A percentile compares a stretch with the other conserved stretches of the same genome.
phyloP scores from a whole-genome alignment of 1,140 invertebrate species.

The Triops longicaudatus region DNA sequence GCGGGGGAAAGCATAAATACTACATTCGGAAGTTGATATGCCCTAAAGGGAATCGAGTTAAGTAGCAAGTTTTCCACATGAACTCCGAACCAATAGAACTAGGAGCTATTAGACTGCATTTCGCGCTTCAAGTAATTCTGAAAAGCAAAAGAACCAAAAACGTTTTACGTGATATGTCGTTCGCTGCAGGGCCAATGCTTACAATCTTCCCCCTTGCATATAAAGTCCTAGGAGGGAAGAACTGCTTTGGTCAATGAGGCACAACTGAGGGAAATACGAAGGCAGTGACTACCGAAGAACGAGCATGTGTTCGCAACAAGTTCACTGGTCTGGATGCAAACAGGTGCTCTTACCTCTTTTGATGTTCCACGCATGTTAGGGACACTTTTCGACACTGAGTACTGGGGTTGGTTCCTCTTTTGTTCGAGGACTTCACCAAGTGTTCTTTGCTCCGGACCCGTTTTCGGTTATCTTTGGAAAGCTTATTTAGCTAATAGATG shows the following conservation, averaged over 20 bases:
- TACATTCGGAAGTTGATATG: background rate
- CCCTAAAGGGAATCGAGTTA: background rate
- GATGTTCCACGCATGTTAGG: background rate
- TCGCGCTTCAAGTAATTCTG: slow-evolving; percentile 2
- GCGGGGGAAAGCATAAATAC: background rate
- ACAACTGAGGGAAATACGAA: background rate
- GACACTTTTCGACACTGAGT: background rate
- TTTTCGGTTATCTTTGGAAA: background rate
- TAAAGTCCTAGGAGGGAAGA: background rate
- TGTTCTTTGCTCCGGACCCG: background rate
- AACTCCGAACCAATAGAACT: background rate
- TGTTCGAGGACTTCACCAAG: background rate
- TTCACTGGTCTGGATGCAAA: background rate
- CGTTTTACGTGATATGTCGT: background rate
- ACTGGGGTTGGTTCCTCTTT: background rate
- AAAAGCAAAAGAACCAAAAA: background rate
- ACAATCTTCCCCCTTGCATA: no score
- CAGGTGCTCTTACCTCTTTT: background rate
- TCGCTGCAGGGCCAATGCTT: no score
- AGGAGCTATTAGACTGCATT: background rate
- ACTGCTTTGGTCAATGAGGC: background rate
- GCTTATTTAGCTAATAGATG: background rate
- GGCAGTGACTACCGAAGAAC: background rate
- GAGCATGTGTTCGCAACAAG: background rate
- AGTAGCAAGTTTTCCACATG: background rate